A percentile compares a stretch with the other conserved stretches of the same genome.
Evolutionary conservation across 2,113 vertebrate genomes (phyloP).

Genomic region (Rhinoderma darwinii): DNA sequence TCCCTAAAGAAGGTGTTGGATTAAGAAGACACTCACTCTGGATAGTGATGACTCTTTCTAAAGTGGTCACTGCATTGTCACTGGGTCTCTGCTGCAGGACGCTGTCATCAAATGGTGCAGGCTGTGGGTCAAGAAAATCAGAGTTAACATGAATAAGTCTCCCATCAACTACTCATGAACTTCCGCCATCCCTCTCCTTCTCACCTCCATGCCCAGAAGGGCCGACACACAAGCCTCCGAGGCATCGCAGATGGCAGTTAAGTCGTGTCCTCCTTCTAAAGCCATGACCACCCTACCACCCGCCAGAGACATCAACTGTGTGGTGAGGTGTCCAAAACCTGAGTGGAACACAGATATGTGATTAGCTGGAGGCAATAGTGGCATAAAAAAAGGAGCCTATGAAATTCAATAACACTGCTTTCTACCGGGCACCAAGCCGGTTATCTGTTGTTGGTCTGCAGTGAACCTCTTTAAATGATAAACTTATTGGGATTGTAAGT

Average conservation of each 20-base stretch:
- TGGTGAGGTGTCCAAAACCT: conserved; percentile 88
- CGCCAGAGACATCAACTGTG: conserved; percentile 86
- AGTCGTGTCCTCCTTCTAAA: conserved; percentile 86
- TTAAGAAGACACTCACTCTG: conserved; percentile 82
- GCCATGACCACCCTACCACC: conserved; percentile 85
- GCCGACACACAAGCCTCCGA: conserved; percentile 83
- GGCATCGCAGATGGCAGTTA: conserved; percentile 88
- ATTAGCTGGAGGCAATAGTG: neutral
- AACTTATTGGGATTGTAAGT: neutral
- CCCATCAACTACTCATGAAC: neutral
- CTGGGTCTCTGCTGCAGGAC: conserved; percentile 88
- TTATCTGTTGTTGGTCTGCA: neutral
- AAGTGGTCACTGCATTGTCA: conserved; percentile 81
- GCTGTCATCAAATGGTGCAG: conserved; percentile 82
- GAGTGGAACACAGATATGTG: neutral
- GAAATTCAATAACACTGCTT: neutral
- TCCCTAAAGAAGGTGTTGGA: too few relatives aligned
- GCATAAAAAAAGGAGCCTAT: neutral
- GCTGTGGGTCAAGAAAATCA: conserved; percentile 66
- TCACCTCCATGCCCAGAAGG: conserved; percentile 84
- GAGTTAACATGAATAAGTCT: neutral
- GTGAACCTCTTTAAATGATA: neutral
- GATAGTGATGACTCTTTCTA: conserved; percentile 90
- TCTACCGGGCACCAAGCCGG: neutral
- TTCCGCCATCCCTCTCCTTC: neutral